Evolutionary conservation across 2,113 vertebrate species (phyloP).

Genomic region (Bubalus kerabau): DNA sequence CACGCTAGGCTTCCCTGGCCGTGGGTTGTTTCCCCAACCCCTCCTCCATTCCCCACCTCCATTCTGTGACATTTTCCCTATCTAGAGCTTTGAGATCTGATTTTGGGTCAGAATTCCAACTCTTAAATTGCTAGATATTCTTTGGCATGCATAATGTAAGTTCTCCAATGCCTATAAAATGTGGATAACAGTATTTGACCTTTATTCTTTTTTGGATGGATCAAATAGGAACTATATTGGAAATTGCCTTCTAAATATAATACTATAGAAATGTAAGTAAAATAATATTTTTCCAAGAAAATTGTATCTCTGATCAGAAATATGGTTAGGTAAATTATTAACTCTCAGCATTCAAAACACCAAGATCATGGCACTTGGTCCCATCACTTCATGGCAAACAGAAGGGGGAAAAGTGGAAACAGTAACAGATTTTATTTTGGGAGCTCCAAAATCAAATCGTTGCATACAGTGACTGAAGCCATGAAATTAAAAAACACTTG

Average conservation of each 20-base stretch:
- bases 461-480: not conserved
- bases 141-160: not conserved
- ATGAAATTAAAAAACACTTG: not conserved
- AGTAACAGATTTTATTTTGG: not conserved
- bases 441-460: not conserved
- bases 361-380: not conserved
- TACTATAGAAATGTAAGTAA: not conserved
- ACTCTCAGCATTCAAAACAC: not conserved
- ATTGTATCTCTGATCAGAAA: not conserved
- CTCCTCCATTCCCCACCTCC: fast-evolving
- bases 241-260: not conserved
- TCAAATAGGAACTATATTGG: not conserved
- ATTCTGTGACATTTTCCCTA: not conserved
- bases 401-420: not conserved
- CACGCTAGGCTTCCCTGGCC: not conserved
- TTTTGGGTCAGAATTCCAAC: not conserved
- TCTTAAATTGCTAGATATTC: not conserved
- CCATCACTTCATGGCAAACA: not conserved
- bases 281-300: not conserved
- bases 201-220: not conserved
- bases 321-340: not conserved
- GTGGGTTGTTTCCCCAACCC: not conserved
- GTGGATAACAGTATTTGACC: not conserved
- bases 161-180: not conserved
- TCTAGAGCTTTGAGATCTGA: not conserved